These are phyloP conservation scores for Typhlomys cinereus DNA, from an alignment of 2,113 vertebrate genomes.

Conservation along the genomic window DNA sequence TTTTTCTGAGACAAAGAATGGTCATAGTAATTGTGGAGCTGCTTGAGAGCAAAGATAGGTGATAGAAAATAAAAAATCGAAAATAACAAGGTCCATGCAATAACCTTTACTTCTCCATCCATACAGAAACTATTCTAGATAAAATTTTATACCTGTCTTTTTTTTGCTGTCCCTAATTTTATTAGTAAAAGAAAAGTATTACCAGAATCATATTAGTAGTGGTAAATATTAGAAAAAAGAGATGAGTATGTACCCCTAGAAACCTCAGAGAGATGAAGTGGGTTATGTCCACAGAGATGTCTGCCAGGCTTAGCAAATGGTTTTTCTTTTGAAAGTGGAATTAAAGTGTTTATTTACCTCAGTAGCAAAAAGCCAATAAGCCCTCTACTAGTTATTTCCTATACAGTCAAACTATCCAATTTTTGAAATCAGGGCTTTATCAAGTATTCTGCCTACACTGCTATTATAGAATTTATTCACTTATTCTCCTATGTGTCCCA, in stretches of 20 bases:
- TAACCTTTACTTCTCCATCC: neutral
- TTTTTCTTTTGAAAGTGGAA: neutral
- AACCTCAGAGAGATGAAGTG: neutral
- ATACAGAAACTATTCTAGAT: conserved; percentile 26
- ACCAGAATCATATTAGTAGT: neutral
- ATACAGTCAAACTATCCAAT: conserved; percentile 28
- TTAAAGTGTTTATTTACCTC: conserved; percentile 12
- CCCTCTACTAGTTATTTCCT: conserved; percentile 17
- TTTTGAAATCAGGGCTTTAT: neutral
- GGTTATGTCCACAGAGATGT: neutral
- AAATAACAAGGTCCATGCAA: conserved; percentile 15
- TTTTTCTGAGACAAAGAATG: neutral
- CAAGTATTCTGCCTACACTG: neutral
- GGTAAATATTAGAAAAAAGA: neutral
- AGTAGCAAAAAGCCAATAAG: conserved; percentile 7
- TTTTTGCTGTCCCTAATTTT: conserved; percentile 47
- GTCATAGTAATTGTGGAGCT: conserved; percentile 5
- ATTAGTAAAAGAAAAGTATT: neutral
- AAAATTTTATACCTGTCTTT: conserved; percentile 53
- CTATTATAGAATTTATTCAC: neutral
- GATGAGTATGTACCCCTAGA: neutral
- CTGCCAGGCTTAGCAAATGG: conserved; percentile 33
- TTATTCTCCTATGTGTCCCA: neutral
- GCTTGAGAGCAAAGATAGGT: neutral
- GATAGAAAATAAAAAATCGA: neutral